These are phyloP conservation scores for Scalopus aquaticus DNA, from an alignment of 2,113 vertebrate genomes.

Conservation along the genomic window DNA sequence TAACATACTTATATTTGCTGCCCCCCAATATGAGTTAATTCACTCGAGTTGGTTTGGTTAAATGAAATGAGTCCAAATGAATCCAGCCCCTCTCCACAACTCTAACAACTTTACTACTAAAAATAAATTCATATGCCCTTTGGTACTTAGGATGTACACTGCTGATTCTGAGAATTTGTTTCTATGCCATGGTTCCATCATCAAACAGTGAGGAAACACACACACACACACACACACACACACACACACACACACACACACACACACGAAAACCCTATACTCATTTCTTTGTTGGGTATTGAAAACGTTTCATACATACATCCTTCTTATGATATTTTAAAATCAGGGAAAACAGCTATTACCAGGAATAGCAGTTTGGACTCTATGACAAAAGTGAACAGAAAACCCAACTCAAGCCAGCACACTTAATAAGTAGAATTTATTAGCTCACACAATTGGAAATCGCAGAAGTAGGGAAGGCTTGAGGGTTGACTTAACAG, in stretches of 20 bases:
- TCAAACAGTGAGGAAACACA: not conserved
- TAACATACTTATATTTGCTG: not conserved
- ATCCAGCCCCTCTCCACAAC: not conserved
- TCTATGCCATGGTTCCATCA: not conserved
- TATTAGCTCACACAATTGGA: not conserved
- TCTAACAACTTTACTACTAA: not conserved
- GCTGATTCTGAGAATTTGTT: not conserved
- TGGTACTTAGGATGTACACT: not conserved
- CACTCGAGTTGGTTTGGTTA: not conserved
- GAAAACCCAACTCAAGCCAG: not conserved
- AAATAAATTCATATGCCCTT: not conserved
- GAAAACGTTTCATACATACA: not conserved
- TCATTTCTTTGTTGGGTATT: slow-evolving; percentile 13
- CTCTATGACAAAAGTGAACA: slow-evolving; percentile 23
- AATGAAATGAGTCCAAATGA: not conserved
- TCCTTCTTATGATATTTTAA: not conserved
- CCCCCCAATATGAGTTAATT: not conserved
- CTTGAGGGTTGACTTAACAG: not conserved
- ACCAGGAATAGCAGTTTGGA: not conserved
- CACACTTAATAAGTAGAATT: not conserved
- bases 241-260: too few species aligned
- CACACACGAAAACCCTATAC: not conserved
- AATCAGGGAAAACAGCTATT: slow-evolving; percentile 7
- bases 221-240: too few species aligned
- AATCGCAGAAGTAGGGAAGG: not conserved